These are phyloP conservation scores for Elephantulus edwardii DNA, from an alignment of 2,113 vertebrate genomes.

Conservation along the genomic window DNA sequence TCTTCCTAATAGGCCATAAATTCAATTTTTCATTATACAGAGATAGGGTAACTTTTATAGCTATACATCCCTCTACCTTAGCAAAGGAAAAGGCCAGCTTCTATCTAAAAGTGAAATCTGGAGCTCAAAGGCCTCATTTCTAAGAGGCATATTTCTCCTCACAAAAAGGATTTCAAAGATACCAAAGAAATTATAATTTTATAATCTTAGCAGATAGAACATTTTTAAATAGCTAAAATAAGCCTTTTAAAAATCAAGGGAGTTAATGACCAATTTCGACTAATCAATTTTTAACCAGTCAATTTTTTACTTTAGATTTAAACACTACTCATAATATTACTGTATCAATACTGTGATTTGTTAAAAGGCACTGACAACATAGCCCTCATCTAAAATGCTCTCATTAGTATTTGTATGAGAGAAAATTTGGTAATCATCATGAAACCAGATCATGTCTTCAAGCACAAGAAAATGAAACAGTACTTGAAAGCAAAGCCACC, in stretches of 20 bases:
- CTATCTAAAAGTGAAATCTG: not conserved
- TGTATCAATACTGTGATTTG: not conserved
- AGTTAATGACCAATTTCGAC: not conserved
- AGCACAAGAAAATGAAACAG: conserved; percentile 54
- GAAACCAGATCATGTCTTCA: conserved; percentile 8
- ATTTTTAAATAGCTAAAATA: not conserved
- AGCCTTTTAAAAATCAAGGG: not conserved
- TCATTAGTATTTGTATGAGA: not conserved
- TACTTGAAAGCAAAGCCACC: not conserved
- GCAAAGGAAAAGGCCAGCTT: not conserved
- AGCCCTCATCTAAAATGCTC: not conserved
- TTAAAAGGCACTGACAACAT: not conserved
- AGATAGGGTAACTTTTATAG: not conserved
- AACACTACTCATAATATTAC: conserved; percentile 2
- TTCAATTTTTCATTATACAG: conserved; percentile 7
- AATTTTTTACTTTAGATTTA: not conserved
- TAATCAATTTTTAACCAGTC: no score
- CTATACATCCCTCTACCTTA: not conserved
- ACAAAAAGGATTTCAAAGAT: not conserved
- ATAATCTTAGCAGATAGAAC: not conserved
- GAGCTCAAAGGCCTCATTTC: not conserved
- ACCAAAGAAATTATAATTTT: not conserved
- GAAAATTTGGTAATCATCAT: conserved; percentile 46
- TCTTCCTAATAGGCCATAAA: not conserved
- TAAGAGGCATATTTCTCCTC: not conserved